These are phyloP conservation scores for Ramphastos sulfuratus DNA, from an alignment of 2,113 vertebrate genomes.

Conservation along the genomic window DNA sequence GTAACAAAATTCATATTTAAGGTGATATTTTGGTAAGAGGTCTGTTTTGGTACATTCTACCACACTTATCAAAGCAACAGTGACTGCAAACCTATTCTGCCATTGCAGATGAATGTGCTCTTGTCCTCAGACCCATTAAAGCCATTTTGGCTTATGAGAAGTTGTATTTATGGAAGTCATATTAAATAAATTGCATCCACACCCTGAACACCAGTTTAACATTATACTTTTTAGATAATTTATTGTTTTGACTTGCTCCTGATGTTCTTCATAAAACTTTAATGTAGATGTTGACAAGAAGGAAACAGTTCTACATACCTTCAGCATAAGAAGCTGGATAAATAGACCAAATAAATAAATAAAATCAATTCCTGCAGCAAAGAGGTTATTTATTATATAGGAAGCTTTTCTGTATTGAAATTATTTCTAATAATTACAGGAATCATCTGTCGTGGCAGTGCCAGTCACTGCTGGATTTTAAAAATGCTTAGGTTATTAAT, in stretches of 20 bases:
- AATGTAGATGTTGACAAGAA: background rate
- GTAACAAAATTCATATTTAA: background rate
- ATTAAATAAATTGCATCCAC: conserved; percentile 10
- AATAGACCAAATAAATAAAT: conserved; percentile 37
- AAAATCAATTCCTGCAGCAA: background rate
- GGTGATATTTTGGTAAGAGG: background rate
- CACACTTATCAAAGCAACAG: background rate
- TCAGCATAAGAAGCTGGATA: background rate
- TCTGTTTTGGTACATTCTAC: background rate
- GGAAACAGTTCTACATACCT: background rate
- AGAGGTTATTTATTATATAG: background rate
- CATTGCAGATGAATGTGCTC: background rate
- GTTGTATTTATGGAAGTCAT: background rate
- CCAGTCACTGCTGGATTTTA: background rate
- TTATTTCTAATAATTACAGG: conserved; percentile 2
- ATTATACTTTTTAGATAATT: conserved; percentile 46
- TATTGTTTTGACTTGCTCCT: conserved; percentile 8
- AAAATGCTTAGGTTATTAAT: background rate
- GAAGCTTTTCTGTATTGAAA: background rate
- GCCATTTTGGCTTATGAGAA: background rate
- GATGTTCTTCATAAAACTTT: conserved; percentile 36
- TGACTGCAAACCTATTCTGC: background rate
- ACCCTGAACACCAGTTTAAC: conserved; percentile 1
- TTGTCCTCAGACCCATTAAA: background rate
- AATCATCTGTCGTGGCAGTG: background rate